Evolutionary conservation across 1,140 invertebrate species (phyloP).

Genomic region (Pogonomyrmex barbatus): DNA sequence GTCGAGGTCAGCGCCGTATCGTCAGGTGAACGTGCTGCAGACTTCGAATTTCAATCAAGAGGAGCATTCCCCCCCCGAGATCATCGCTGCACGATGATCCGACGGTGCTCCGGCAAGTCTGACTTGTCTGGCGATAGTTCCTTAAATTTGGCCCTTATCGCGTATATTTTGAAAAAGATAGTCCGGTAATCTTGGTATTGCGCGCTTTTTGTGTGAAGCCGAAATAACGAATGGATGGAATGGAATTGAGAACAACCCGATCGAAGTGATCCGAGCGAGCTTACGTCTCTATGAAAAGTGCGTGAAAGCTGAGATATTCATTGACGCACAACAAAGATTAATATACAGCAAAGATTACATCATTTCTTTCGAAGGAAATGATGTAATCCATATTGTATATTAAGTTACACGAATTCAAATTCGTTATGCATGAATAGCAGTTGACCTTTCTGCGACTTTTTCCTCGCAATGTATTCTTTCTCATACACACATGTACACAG

Average conservation of each 20-base stretch:
- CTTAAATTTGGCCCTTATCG: background rate
- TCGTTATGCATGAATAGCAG: constrained; percentile 3
- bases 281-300: background rate
- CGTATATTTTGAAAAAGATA: constrained; percentile 13
- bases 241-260: no score
- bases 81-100: constrained; percentile 10
- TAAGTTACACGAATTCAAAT: constrained; percentile 2
- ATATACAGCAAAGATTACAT: background rate
- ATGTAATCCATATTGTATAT: background rate
- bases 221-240: background rate
- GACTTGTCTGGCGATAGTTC: background rate
- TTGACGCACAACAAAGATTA: background rate
- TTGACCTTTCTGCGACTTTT: background rate
- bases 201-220: background rate
- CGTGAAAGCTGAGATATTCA: background rate
- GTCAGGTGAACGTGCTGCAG: constrained; percentile 26
- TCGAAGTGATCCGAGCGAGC: background rate
- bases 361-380: background rate
- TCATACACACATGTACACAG: no score
- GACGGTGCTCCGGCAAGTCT: background rate
- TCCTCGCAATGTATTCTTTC: background rate
- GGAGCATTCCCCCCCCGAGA: no score
- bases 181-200: constrained; percentile 1
- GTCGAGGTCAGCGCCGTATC: constrained; percentile 43
- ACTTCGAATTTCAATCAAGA: background rate